Conservation (phyloP, 2,113 vertebrate species). For the Pseudolaguvia tuberculata region DNA sequence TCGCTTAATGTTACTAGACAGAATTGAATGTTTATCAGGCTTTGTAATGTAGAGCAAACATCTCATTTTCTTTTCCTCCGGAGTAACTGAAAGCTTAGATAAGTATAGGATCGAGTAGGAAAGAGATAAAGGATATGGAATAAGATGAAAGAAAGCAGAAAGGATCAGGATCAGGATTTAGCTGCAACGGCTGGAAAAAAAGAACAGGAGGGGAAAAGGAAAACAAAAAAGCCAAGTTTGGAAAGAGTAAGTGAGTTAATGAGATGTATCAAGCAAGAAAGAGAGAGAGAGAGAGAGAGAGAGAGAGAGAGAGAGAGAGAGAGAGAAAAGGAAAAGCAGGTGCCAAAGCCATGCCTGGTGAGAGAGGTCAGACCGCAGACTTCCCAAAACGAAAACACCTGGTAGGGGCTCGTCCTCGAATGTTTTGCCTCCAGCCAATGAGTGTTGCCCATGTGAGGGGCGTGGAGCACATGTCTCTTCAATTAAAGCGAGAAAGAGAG, state of each 20-base stretch:
- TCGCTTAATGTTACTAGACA: background rate
- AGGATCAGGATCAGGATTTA: background rate
- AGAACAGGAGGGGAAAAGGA: background rate
- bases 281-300: background rate
- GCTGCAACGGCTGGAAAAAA: background rate
- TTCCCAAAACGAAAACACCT: constrained; percentile 47
- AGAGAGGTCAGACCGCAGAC: constrained; percentile 31
- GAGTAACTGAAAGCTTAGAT: background rate
- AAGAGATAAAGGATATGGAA: background rate
- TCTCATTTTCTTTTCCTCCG: background rate
- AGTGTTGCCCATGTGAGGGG: constrained; percentile 40
- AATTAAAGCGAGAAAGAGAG: constrained; percentile 45
- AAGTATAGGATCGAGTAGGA: background rate
- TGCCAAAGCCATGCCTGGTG: constrained; percentile 33
- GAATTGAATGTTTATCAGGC: background rate
- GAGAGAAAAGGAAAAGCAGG: constrained; percentile 36
- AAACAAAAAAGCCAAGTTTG: constrained; percentile 5
- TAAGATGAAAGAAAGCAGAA: too few relatives aligned
- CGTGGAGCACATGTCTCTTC: constrained; percentile 54
- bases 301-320: background rate
- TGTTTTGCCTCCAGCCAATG: constrained; percentile 52
- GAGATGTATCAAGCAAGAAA: background rate
- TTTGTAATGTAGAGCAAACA: background rate
- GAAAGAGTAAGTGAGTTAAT: constrained; percentile 23
- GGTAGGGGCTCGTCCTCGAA: constrained; percentile 44